Conservation (phyloP, 2,888 invertebrate genomes). For the Drosophila macrothrix region DNA sequence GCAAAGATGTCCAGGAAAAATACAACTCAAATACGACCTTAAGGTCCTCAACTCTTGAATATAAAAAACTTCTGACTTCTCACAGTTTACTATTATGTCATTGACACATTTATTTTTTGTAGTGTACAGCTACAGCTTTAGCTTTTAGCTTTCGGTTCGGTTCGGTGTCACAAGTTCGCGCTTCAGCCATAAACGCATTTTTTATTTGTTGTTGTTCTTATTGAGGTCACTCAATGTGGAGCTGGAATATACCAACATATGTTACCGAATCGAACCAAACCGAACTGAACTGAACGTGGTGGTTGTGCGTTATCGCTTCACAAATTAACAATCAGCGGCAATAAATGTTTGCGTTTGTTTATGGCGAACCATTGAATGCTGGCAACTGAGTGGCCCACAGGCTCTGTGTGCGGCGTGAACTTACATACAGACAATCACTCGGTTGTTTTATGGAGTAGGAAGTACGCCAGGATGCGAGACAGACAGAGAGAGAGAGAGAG, state of each 20-base stretch:
- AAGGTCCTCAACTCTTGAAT: background rate
- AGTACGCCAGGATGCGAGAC: background rate
- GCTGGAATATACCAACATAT: constrained; percentile 14
- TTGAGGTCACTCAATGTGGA: constrained; percentile 65
- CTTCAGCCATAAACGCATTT: constrained; percentile 50
- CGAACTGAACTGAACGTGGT: background rate
- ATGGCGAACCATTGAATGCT: constrained; percentile 58
- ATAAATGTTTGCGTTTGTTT: constrained; percentile 82
- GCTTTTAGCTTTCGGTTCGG: constrained; percentile 31
- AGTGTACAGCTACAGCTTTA: constrained; percentile 19
- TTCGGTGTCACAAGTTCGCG: constrained; percentile 76
- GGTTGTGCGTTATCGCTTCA: constrained; percentile 80
- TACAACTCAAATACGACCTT: too few relatives aligned
- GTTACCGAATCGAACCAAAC: constrained; percentile 9
- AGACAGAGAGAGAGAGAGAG: background rate
- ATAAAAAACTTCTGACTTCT: background rate
- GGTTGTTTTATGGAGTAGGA: constrained; percentile 22
- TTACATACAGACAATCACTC: constrained; percentile 28
- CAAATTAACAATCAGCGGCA: constrained; percentile 83
- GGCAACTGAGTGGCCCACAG: constrained; percentile 29
- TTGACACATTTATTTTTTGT: background rate
- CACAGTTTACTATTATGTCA: background rate
- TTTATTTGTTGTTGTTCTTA: constrained; percentile 39
- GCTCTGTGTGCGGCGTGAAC: constrained; percentile 36
- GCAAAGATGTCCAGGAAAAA: background rate